A percentile compares a stretch with the other conserved stretches of the same genome.
These are phyloP conservation scores for Sylvilagus floridanus DNA, from an alignment of 2,797 vertebrate genomes.

Conservation along the genomic window DNA sequence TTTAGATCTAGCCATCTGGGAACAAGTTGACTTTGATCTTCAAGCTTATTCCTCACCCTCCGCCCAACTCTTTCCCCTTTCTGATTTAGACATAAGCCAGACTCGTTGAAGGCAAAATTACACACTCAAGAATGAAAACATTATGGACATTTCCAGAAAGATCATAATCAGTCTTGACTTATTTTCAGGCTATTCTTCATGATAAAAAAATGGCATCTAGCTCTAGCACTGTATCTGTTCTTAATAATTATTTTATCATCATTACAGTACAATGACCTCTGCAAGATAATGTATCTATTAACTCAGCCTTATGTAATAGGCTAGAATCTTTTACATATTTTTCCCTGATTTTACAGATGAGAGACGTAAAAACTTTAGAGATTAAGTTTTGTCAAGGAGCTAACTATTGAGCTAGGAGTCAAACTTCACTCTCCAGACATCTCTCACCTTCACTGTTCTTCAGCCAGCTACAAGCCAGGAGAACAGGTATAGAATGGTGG, in stretches of 20 bases:
- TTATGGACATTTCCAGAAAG: background rate
- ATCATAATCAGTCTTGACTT: background rate
- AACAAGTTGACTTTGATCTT: slow-evolving; percentile 54
- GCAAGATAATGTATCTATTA: background rate
- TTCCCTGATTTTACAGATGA: background rate
- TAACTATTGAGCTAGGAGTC: background rate
- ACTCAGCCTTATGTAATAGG: background rate
- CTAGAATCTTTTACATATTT: slow-evolving; percentile 15
- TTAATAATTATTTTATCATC: background rate
- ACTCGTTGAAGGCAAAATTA: slow-evolving; percentile 32
- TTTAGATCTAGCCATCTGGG: slow-evolving; percentile 32
- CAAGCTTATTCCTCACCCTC: background rate
- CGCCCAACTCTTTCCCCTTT: background rate
- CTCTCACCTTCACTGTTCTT: background rate
- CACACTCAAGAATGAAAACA: slow-evolving; percentile 8
- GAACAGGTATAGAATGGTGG: background rate
- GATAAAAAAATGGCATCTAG: background rate
- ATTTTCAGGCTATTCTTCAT: slow-evolving; percentile 41
- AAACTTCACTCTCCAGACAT: background rate
- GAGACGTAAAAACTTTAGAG: background rate
- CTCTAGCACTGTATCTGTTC: background rate
- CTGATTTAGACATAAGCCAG: slow-evolving; percentile 45
- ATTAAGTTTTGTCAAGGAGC: background rate
- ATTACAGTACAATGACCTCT: background rate
- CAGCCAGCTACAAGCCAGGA: background rate